These are phyloP conservation scores for Pharmacophagus antenor DNA, from an alignment of 2,888 invertebrate genomes.

Conservation along the genomic window DNA sequence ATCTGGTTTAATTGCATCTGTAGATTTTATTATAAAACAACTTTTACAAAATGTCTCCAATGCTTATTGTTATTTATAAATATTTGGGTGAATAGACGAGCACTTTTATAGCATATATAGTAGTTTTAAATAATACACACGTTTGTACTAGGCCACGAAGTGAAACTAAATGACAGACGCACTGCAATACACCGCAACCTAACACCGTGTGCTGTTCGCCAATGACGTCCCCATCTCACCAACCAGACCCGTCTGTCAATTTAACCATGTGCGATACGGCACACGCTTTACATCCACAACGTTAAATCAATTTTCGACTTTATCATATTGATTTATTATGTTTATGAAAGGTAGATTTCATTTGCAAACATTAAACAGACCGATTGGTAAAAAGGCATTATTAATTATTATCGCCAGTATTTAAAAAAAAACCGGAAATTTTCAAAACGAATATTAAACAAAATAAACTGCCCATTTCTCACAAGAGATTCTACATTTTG, in stretches of 20 bases:
- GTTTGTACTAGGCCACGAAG: conserved; percentile 44
- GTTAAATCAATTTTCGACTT: no score
- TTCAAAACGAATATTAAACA: no score
- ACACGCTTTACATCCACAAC: conserved; percentile 34
- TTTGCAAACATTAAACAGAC: no score
- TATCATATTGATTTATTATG: no score
- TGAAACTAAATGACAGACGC: conserved; percentile 42
- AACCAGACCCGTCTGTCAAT: conserved; percentile 57
- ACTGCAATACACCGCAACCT: conserved; percentile 37
- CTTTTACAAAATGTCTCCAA: conserved; percentile 50
- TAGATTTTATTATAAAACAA: conserved; percentile 71
- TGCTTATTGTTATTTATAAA: conserved; percentile 39
- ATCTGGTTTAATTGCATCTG: conserved; percentile 72
- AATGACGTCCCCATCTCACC: conserved; percentile 51
- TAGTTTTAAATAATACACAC: conserved; percentile 36
- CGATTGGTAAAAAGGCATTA: no score
- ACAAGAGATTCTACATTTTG: no score
- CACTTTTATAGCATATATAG: conserved; percentile 35
- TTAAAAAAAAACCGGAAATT: no score
- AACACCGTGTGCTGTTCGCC: conserved; percentile 36
- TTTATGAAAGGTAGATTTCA: no score
- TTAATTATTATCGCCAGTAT: no score
- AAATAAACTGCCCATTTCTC: no score
- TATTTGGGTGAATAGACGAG: conserved; percentile 36
- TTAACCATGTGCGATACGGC: conserved; percentile 66